phyloP scores from a whole-genome alignment of 2,113 vertebrate genomes.

The Hymenochirus boettgeri region DNA sequence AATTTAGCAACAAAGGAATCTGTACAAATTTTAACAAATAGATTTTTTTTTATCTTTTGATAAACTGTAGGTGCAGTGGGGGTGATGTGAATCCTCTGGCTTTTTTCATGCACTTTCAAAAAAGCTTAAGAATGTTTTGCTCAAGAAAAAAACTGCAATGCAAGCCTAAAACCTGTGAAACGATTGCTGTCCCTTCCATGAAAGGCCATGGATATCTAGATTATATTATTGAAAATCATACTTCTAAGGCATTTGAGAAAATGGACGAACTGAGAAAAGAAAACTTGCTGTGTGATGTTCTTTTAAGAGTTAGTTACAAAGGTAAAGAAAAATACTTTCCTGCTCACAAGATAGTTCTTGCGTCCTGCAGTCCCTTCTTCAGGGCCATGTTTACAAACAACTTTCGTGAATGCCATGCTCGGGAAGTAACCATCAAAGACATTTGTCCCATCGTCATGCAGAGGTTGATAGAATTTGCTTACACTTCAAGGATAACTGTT shows the following conservation, averaged over 20 bases:
- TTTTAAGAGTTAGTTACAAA: constrained; percentile 64
- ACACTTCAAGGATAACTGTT: constrained; percentile 71
- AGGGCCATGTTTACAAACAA: constrained; percentile 78
- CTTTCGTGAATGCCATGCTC: constrained; percentile 65
- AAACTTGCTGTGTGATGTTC: constrained; percentile 68
- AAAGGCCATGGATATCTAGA: constrained; percentile 68
- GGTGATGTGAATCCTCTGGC: not conserved
- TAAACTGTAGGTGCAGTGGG: not conserved
- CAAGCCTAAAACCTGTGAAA: constrained; percentile 57
- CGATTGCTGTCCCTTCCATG: constrained; percentile 69
- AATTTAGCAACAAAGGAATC: too few species aligned
- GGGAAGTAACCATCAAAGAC: constrained; percentile 67
- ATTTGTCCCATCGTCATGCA: constrained; percentile 69
- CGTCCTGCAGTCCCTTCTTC: constrained; percentile 73
- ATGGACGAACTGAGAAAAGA: constrained; percentile 70
- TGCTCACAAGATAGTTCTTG: constrained; percentile 73
- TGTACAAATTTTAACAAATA: too few species aligned
- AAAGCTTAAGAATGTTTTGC: constrained; percentile 61
- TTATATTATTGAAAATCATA: constrained; percentile 68
- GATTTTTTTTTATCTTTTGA: not conserved
- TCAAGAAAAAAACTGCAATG: constrained; percentile 52
- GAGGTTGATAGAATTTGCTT: constrained; percentile 72
- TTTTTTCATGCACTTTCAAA: constrained; percentile 2
- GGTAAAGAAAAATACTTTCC: constrained; percentile 64
- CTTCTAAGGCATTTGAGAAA: constrained; percentile 54